Conservation (phyloP, 2,113 vertebrate genomes). For the Hyperopisus bebe region DNA sequence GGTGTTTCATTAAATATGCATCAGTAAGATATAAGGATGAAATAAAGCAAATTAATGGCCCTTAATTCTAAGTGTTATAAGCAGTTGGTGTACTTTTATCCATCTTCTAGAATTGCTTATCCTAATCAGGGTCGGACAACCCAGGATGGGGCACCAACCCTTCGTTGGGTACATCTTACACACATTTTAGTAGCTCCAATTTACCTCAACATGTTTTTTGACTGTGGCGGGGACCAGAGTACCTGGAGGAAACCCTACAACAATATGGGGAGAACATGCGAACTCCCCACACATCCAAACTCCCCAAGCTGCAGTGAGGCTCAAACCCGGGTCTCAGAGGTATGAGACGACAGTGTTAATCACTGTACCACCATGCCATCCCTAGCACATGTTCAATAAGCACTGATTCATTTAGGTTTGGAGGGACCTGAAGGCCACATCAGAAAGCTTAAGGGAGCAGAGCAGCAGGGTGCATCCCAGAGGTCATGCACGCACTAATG, state of each 20-base stretch:
- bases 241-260: background rate
- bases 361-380: background rate
- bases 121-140: background rate
- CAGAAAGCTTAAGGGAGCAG: background rate
- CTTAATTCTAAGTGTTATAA: background rate
- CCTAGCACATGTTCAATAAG: background rate
- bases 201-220: background rate
- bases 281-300: background rate
- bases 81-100: background rate
- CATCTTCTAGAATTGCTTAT: background rate
- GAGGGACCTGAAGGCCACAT: background rate
- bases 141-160: background rate
- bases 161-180: background rate
- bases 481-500: background rate
- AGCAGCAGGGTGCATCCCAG: background rate
- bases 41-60: background rate
- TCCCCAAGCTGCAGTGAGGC: background rate
- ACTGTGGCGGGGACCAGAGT: background rate
- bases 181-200: background rate
- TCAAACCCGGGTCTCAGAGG: background rate
- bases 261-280: background rate
- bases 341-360: background rate
- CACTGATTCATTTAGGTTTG: background rate
- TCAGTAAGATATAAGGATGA: background rate
- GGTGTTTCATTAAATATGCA: background rate